Evolutionary conservation across 2,797 vertebrate species (phyloP), one percentile per base, ranked within the genome.

Genomic region (Etheostoma nigrum): DNA sequence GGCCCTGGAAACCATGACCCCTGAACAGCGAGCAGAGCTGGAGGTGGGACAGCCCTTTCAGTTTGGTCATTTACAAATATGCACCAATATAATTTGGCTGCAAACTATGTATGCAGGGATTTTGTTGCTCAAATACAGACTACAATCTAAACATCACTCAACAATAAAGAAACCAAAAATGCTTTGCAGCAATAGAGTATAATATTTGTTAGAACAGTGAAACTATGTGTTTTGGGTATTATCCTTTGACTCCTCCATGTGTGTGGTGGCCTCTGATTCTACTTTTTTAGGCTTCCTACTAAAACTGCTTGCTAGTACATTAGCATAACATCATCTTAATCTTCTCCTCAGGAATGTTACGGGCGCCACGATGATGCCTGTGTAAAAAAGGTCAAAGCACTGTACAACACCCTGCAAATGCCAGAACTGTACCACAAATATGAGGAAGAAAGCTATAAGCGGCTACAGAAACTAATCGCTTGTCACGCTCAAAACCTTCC

Each of bases 361-460:
- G 98, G 96, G 0, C 88, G 86, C 3, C 95, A 96, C 16, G 96
- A 98, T 9, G 86, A 90, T 0, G 94, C 94, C 67, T 97, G 96
- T 60, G 96, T 97, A 73, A 94, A 94, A 0, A 94, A 92, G 72
- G 98, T 99, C 81, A 98, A 97, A 91, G 92, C 94, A 0, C 86
- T 99, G 12, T 99, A 98, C 23, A 88, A 94, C 47, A 73, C 93
- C 0, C 74, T 99, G 86, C 93, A 95, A 71, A 92, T 99, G 90
- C 91, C 85, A 6, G 59, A 84, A 0, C 85, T 92, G 2, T 99
- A 96, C 76, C 83, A 59, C 8, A 92, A 88, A 21, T 95, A 97
- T 0, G 97, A 99, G 76, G 97, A 98, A 1, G 94, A 94, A 64
- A 98, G 98, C 83, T 98, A 97, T 86, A 88, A 23, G 72, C 93